phyloP scores from a whole-genome alignment of 1,140 invertebrate species.

The Drosophila ohnishii region DNA sequence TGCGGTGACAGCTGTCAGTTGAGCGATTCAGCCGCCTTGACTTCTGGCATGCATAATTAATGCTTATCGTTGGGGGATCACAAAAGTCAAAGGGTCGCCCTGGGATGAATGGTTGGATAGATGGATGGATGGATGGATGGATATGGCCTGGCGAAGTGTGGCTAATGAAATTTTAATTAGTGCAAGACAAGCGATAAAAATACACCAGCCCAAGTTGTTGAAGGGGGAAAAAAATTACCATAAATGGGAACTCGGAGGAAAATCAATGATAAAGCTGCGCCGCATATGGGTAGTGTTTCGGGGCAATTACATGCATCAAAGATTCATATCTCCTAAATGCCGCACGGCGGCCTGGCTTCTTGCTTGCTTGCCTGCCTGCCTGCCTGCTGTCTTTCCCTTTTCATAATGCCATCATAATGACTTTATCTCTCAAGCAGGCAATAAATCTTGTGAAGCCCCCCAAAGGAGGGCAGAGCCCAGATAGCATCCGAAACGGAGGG shows the following conservation, averaged over 20 bases:
- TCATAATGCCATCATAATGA: slow-evolving; percentile 77
- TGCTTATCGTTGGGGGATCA: slow-evolving; percentile 35
- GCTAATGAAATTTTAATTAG: slow-evolving; percentile 80
- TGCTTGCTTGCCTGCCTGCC: slow-evolving; percentile 13
- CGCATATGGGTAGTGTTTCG: slow-evolving; percentile 23
- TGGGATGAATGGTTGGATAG: slow-evolving; percentile 18
- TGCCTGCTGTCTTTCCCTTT: slow-evolving; percentile 50
- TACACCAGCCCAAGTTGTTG: slow-evolving; percentile 12
- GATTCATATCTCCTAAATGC: slow-evolving; percentile 78
- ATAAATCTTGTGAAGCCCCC: slow-evolving; percentile 68
- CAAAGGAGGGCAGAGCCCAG: slow-evolving; percentile 53
- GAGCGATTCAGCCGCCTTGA: slow-evolving; percentile 37
- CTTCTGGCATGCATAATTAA: slow-evolving; percentile 74
- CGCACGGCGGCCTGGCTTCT: slow-evolving; percentile 39
- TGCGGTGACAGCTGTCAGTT: slow-evolving; percentile 66
- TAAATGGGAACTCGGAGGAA: slow-evolving; percentile 39
- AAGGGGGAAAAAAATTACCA: slow-evolving; percentile 57
- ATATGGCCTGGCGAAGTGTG: slow-evolving; percentile 51
- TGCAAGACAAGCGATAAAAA: slow-evolving; percentile 75
- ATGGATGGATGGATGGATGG: slow-evolving; percentile 5
- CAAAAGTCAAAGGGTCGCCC: slow-evolving; percentile 40
- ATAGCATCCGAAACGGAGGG: slow-evolving; percentile 39
- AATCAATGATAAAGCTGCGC: slow-evolving; percentile 58
- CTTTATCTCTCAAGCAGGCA: slow-evolving; percentile 78
- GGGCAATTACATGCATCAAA: slow-evolving; percentile 78